Percentiles rank a stretch among this genome's conserved stretches.
Conservation (phyloP, 2,797 vertebrate genomes). For the Vireo griseus region DNA sequence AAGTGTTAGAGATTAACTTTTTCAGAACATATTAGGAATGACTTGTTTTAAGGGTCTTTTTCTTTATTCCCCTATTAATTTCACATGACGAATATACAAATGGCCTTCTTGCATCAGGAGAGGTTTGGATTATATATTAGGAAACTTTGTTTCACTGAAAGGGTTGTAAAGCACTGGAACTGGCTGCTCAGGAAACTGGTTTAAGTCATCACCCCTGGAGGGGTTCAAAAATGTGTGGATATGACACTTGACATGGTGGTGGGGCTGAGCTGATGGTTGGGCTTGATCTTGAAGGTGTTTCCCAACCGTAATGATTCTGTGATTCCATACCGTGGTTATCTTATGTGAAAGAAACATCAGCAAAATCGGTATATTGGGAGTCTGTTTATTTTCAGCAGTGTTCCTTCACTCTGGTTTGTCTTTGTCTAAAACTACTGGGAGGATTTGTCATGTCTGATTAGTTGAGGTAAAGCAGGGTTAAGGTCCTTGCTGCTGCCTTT, state of each 20-base stretch:
- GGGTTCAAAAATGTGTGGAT: not conserved
- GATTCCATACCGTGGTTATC: not conserved
- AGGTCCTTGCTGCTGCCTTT: rapidly evolving
- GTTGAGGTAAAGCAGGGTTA: not conserved
- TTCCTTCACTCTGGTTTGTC: not conserved
- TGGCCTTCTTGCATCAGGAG: not conserved
- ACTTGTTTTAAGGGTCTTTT: not conserved
- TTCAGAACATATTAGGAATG: not conserved
- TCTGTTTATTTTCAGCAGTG: not conserved
- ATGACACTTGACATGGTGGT: not conserved
- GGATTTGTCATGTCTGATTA: not conserved
- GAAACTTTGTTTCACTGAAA: not conserved
- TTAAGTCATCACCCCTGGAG: not conserved
- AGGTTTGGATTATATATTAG: not conserved
- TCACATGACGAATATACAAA: not conserved
- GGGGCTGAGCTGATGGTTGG: not conserved
- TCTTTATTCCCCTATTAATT: not conserved
- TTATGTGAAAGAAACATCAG: not conserved
- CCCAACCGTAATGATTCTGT: not conserved
- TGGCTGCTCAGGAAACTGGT: not conserved
- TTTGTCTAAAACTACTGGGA: not conserved
- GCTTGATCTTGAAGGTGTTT: not conserved
- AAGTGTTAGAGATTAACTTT: not conserved
- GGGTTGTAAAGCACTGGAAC: not conserved
- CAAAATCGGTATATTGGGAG: not conserved